Percentiles rank a stretch among this genome's conserved stretches.
Conservation (phyloP, 2,888 invertebrate genomes). For the Timandra comae region DNA sequence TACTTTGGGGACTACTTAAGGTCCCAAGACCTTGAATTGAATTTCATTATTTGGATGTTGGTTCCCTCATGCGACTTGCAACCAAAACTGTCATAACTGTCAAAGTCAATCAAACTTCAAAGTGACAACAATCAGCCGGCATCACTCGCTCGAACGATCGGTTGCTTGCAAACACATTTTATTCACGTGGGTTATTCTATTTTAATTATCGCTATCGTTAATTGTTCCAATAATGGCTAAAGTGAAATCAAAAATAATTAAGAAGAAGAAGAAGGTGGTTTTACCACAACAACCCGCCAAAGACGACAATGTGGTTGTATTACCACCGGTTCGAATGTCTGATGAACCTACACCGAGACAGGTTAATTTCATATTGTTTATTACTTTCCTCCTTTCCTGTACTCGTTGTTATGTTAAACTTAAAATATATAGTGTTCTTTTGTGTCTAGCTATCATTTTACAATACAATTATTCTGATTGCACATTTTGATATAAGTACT, state of each 20-base stretch:
- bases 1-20: too few relatives aligned
- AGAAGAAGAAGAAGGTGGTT: constrained; percentile 51
- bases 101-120: neutral
- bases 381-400: neutral
- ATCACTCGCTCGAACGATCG: too few relatives aligned
- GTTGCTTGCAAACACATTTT: neutral
- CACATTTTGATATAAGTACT: too few relatives aligned
- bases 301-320: constrained; percentile 46
- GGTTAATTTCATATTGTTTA: constrained; percentile 53
- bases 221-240: constrained; percentile 55
- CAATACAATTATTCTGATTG: too few relatives aligned
- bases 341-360: constrained; percentile 84
- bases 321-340: constrained; percentile 80
- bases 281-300: constrained; percentile 48
- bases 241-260: constrained; percentile 42
- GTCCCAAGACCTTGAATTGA: too few relatives aligned
- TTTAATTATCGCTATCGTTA: neutral
- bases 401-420: too few relatives aligned
- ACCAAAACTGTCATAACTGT: neutral
- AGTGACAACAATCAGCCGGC: too few relatives aligned
- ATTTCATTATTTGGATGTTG: too few relatives aligned
- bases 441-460: too few relatives aligned
- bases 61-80: too few relatives aligned
- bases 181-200: neutral
- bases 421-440: too few relatives aligned